Evolutionary conservation across 1,140 invertebrate species (phyloP), one percentile per base, ranked within the genome.

Genomic region (Lasioglossum baleicum): DNA sequence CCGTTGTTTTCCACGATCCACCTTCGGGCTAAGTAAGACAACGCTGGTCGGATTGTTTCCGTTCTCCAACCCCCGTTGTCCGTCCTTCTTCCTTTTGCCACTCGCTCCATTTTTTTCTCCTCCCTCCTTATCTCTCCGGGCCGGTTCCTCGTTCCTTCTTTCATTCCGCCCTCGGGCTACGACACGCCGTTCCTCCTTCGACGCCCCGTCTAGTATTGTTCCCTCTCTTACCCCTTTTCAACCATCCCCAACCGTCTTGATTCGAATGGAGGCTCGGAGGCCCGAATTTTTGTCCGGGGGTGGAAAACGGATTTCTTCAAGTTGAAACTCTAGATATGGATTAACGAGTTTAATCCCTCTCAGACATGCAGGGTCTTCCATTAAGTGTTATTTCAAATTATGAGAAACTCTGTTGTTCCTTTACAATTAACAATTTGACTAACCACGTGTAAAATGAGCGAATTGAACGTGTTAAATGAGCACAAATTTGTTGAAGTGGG

Each of bases 41-140:
- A 76, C 48, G 67, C 68, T 17, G 26, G 15, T 13, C 53, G 44
- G 67, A 82, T 86, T 85, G 75, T 80, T 85, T 64, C 35, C 60
- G 48, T 7, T 35, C 40, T 22, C 65, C 61, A 51, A 48, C 17
- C 61, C 75, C 75, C 42, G 40, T 56, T 35, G 10, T 44, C 56
- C 10, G 42, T 71, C 63, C 68, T 51, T 31, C 61, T 72, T 64
- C 40, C 60, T 58, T 58, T n/a, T 58, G 20, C 56, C 7, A 2
- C 6, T n/a, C n/a, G 56, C 20, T 8, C 56, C 56, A 58, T 58
- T 58, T 58, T 58, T 58, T 58, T 35, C 35, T 35, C 56, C 7
- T 58, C n/a, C n/a, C 17, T 58, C n/a, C n/a, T 58, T n/a, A 20
- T 58, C 17, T 15, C 17, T 53, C 51, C 51, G 15, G 1, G 5